A percentile compares a stretch with the other conserved stretches of the same genome.
Conservation (phyloP, 2,888 invertebrate genomes). For the Hirtodrosophila duncani region DNA sequence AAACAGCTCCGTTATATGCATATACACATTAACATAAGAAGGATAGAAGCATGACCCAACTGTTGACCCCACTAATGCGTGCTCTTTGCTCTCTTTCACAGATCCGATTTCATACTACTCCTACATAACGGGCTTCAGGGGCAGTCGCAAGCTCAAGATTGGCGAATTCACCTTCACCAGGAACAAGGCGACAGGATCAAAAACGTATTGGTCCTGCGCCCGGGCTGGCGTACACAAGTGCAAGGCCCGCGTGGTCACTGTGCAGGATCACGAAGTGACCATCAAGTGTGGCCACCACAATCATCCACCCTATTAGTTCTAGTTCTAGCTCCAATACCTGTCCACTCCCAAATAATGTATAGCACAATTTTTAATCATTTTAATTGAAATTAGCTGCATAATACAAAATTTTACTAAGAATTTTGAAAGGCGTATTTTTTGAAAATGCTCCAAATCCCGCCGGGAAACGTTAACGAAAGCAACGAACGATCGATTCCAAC, state of each 20-base stretch:
- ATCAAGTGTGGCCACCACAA: constrained; percentile 78
- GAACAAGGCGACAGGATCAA: constrained; percentile 76
- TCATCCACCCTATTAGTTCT: constrained; percentile 77
- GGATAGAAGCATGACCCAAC: too few relatives aligned
- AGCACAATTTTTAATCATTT: constrained; percentile 32
- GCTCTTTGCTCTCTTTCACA: constrained; percentile 34
- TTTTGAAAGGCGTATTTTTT: too few relatives aligned
- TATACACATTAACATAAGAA: too few relatives aligned
- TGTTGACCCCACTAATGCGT: too few relatives aligned
- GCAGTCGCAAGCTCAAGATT: constrained; percentile 78
- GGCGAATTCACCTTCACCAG: constrained; percentile 78
- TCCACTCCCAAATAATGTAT: constrained; percentile 11
- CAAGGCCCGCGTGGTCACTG: constrained; percentile 78
- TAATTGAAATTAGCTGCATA: too few relatives aligned
- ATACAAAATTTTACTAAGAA: too few relatives aligned
- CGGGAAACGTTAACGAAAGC: too few relatives aligned
- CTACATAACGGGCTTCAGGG: constrained; percentile 78
- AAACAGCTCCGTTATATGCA: too few relatives aligned
- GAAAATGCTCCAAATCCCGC: too few relatives aligned
- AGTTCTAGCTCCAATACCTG: background rate
- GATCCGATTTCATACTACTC: constrained; percentile 69
- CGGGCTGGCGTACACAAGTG: constrained; percentile 78
- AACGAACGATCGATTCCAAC: too few relatives aligned
- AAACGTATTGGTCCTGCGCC: constrained; percentile 79
- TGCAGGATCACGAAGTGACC: constrained; percentile 76